phyloP scores from a whole-genome alignment of 2,113 vertebrate genomes.

The Microcebus ravelobensis region DNA sequence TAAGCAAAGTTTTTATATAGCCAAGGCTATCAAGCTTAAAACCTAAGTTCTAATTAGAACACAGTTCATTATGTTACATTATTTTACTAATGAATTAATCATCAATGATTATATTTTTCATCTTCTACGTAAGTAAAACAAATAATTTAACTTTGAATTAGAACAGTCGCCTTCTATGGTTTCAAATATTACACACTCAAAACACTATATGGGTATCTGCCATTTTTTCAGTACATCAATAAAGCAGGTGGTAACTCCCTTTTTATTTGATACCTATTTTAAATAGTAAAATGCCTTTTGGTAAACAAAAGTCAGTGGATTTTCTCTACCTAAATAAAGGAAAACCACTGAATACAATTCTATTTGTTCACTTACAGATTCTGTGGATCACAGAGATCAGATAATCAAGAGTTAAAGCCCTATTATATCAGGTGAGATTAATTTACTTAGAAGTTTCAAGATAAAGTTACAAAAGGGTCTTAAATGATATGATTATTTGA shows the following conservation, averaged over 20 bases:
- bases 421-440: not conserved
- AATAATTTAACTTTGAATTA: not conserved
- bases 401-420: not conserved
- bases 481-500: slow-evolving; percentile 5
- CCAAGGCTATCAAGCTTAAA: not conserved
- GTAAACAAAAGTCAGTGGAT: not conserved
- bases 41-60: not conserved
- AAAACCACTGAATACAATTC: not conserved
- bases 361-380: not conserved
- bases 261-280: slow-evolving; percentile 29
- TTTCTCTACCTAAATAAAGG: not conserved
- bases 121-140: not conserved
- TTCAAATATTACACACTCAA: not conserved
- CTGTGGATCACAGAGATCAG: not conserved
- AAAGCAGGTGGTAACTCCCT: not conserved
- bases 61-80: not conserved
- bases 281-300: not conserved
- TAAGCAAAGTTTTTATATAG: slow-evolving; percentile 32
- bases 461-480: not conserved
- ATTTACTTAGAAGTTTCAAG: not conserved
- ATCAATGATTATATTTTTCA: not conserved
- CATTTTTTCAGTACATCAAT: not conserved
- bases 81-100: not conserved
- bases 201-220: not conserved
- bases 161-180: not conserved